Evolutionary conservation across 2,113 vertebrate species (phyloP).

Genomic region (Paraplagusia blochii): DNA sequence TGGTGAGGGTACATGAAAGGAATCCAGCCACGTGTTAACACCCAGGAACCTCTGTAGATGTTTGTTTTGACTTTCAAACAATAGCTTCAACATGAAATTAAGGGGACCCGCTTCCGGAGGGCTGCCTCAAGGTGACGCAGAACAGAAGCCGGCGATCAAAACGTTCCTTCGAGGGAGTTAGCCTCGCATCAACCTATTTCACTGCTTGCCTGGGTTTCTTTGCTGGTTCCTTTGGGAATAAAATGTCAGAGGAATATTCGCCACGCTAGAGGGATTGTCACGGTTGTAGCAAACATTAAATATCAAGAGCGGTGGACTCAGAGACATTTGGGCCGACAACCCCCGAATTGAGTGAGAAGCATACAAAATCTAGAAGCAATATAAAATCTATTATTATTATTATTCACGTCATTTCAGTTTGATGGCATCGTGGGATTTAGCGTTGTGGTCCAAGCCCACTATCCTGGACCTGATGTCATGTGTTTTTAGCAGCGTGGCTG

Average conservation of each 20-base stretch:
- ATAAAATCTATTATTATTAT: too few relatives aligned
- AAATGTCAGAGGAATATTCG: conserved; percentile 10
- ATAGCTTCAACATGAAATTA: conserved; percentile 58
- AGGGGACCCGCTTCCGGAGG: conserved; percentile 44
- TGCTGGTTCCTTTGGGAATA: background rate
- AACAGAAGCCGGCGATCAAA: conserved; percentile 50
- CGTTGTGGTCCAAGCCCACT: conserved; percentile 17
- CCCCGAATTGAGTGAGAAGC: too few relatives aligned
- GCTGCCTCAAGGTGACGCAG: conserved; percentile 49
- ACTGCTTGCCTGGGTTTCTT: background rate
- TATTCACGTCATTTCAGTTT: too few relatives aligned
- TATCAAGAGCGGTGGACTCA: background rate
- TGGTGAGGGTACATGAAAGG: conserved; percentile 66
- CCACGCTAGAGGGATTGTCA: conserved; percentile 15
- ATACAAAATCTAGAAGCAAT: too few relatives aligned
- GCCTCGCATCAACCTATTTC: background rate
- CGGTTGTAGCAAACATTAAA: conserved; percentile 20
- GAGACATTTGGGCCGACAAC: too few relatives aligned
- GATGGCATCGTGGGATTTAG: conserved; percentile 49
- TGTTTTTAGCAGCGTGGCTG: conserved; percentile 25
- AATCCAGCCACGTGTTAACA: conserved; percentile 45
- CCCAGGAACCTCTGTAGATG: conserved; percentile 46
- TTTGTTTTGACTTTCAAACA: conserved; percentile 63
- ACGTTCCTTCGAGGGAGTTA: conserved; percentile 6
- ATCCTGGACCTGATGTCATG: conserved; percentile 36